Base-by-base conservation (phyloP, 2,888 invertebrate species). In the Ganaspis brasiliensis region DNA sequence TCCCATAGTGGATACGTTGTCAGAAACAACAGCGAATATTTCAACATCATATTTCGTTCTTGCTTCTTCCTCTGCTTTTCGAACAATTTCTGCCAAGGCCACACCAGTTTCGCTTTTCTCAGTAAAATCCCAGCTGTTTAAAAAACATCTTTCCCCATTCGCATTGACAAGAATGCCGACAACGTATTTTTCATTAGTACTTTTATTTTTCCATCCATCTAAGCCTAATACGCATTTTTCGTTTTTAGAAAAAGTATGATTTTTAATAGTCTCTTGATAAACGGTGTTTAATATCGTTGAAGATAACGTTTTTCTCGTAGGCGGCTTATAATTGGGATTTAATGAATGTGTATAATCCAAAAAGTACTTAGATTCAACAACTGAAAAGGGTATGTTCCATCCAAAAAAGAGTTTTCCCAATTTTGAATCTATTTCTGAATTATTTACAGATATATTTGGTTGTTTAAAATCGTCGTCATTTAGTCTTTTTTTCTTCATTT, bases 91-190 rank as follows among this genome's bases (percentile, higher is more conserved):
- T 19, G 16, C 55, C 1, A 75, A 24, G 8, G 56, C 19, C 37
- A 70, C 24, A 10, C 52, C 76, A 24, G 74, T 81, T 72, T 82
- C 80, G 10, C 31, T 31, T 31, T 31, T 6, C 31, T 31, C 31
- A 6, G 31, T 31, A 6, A 31, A 31, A 31, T 31, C 31, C 31
- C 31, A 31, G 6, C 3, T 4, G 6, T 31, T 31, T 6, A 31
- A 45, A 45, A 45, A 45, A 2, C 14, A 14, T 45, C 14, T 45
- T 45, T 45, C 14, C 8, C 45, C 45, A 14, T 10, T 14, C 10
- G 45, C 45, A 45, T 45, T 45, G 10, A 5, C 12, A 14, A 45
- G 2, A 14, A 14, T 45, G 1, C 45, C 14, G 4, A 45, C 45
- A 10, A 45, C 45, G 8, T 45, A 45, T 45, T 45, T 45, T 9